Evolutionary conservation across 2,113 vertebrate genomes (phyloP), one percentile per base, ranked within the genome.

Genomic region (Dicaeum eximium): DNA sequence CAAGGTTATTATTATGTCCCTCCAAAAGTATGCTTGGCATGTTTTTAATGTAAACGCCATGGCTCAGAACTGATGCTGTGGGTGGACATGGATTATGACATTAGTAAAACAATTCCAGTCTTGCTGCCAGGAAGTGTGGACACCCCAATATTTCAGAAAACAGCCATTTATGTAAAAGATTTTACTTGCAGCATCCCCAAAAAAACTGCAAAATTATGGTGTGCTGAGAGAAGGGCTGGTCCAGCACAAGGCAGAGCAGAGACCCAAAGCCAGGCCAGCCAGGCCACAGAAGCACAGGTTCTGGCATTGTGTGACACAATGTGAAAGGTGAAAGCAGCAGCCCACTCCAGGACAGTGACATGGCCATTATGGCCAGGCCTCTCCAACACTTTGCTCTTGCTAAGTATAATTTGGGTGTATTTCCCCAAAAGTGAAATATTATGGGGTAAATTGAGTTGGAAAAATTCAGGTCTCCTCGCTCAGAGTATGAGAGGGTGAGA

Each of bases 41-140:
- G 78, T 74, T 94, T 93, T 78, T 74, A 71, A 54, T 81, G 70
- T 58, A 92, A 90, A 58, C 1, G 0, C 35, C 6, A 0, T 0
- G 1, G 47, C 62, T 92, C 47, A 27, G 85, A 71, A 62, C 28
- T 35, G 64, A 65, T 78, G 50, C 60, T 81, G 54, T 47, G 67
- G 61, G 48, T 4, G 13, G 83, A 67, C 80, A 57, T 1, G 1
- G 51, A n/a, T 66, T 53, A 50, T 13, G 38, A 51, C 5, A 0
- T 21, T 35, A 61, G 33, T 44, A 65, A 83, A 75, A 53, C 1
- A 4, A n/a, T 35, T 58, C 15, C 0, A 13, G 16, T 50, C 73
- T 33, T 3, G 1, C 60, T 51, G 50, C 17, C 2, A 5, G 48
- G 20, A 89, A 44, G 28, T 2, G 0, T 1, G 2, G 54, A 40